These are phyloP conservation scores for Brenthis hecate DNA, from an alignment of 2,888 invertebrate genomes.

Conservation along the genomic window DNA sequence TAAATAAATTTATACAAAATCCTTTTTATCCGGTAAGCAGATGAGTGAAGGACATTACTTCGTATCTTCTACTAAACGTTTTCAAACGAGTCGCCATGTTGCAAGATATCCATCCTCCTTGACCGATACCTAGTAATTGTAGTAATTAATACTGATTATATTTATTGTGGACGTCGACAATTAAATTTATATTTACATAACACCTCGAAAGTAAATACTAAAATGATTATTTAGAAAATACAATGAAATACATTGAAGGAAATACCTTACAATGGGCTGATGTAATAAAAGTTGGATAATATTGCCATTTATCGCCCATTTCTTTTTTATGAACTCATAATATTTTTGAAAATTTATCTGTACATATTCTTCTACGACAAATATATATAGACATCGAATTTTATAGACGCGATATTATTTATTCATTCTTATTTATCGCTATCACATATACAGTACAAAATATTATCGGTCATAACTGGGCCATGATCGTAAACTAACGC, in stretches of 20 bases:
- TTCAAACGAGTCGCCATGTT: constrained; percentile 51
- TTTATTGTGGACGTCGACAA: constrained; percentile 37
- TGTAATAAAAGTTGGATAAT: constrained; percentile 28
- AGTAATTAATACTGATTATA: constrained; percentile 47
- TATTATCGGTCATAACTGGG: constrained; percentile 33
- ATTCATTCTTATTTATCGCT: constrained; percentile 23
- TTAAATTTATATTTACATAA: constrained; percentile 29
- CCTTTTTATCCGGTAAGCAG: no score
- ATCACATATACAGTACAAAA: constrained; percentile 22
- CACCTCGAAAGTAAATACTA: constrained; percentile 17
- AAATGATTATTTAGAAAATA: constrained; percentile 21
- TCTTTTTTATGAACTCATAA: background rate
- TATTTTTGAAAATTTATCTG: background rate
- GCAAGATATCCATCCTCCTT: constrained; percentile 67
- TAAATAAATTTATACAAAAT: no score
- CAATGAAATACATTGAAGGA: constrained; percentile 14
- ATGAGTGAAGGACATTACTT: background rate
- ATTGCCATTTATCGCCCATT: background rate
- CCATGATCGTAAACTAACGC: constrained; percentile 37
- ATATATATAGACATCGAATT: background rate
- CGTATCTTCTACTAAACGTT: background rate
- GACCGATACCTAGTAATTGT: constrained; percentile 67
- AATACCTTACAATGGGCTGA: constrained; percentile 19
- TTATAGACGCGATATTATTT: constrained; percentile 16
- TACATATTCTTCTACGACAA: background rate